Conservation (phyloP, 2,888 invertebrate genomes). For the Micoletzkya japonica region DNA sequence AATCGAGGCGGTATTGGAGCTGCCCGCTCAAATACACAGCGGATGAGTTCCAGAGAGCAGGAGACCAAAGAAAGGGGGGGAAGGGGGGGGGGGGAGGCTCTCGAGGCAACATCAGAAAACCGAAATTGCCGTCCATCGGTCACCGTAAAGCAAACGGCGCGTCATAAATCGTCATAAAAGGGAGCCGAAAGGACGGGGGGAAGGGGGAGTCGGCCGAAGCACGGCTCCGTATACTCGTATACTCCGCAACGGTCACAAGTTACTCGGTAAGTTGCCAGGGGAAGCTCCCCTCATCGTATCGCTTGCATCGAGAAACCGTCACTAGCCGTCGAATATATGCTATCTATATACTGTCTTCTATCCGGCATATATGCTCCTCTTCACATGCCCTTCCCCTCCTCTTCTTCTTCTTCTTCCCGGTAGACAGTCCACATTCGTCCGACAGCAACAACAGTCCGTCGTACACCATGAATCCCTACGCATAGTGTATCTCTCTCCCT, state of each 20-base stretch:
- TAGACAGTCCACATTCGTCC: neutral
- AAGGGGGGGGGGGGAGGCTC: slow-evolving; percentile 67
- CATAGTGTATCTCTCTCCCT: neutral
- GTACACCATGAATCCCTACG: neutral
- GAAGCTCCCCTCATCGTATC: too few relatives aligned
- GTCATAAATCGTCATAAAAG: too few relatives aligned
- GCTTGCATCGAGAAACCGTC: too few relatives aligned
- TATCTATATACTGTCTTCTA: too few relatives aligned
- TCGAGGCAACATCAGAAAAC: neutral
- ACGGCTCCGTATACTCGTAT: too few relatives aligned
- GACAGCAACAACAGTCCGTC: neutral
- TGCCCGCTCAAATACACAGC: slow-evolving; percentile 4
- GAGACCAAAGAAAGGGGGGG: slow-evolving; percentile 92
- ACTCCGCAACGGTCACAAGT: too few relatives aligned
- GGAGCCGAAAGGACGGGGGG: neutral
- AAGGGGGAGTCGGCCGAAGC: too few relatives aligned
- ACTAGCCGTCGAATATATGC: too few relatives aligned
- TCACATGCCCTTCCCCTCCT: slow-evolving; percentile 3
- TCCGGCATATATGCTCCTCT: neutral
- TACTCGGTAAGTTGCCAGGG: too few relatives aligned
- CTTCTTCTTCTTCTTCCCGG: neutral
- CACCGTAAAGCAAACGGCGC: neutral
- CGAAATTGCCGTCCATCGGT: neutral
- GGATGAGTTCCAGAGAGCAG: neutral
- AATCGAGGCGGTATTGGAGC: too few relatives aligned